phyloP scores from a whole-genome alignment of 2,113 vertebrate genomes.

The Emydocephalus ijimae region DNA sequence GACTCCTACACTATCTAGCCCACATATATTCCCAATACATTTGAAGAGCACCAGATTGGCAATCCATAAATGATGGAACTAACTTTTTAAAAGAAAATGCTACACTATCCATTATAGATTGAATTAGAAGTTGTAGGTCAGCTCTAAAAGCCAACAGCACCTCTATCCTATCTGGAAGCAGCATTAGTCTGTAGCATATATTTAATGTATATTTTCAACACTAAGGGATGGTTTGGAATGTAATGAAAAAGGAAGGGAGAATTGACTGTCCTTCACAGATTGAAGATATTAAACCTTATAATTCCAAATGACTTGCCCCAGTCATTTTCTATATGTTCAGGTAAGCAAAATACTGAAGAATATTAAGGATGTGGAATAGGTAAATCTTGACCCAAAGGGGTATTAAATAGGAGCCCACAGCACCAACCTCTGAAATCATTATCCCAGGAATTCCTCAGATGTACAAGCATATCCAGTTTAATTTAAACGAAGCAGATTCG shows the following conservation, averaged over 20 bases:
- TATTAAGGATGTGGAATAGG: background rate
- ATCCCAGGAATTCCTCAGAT: background rate
- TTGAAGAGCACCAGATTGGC: background rate
- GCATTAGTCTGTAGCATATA: background rate
- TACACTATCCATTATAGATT: background rate
- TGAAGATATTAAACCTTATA: background rate
- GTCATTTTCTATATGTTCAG: background rate
- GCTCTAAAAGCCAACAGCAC: background rate
- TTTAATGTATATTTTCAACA: background rate
- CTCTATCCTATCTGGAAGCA: background rate
- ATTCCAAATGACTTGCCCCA: background rate
- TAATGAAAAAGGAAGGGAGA: background rate
- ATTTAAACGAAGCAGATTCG: background rate
- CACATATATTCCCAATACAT: background rate
- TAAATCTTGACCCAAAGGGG: background rate
- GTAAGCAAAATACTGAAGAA: background rate
- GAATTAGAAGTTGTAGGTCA: background rate
- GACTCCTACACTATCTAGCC: background rate
- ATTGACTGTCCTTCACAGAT: background rate
- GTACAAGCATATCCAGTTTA: background rate
- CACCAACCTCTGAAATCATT: background rate
- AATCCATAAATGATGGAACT: background rate
- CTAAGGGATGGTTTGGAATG: background rate
- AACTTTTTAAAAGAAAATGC: background rate
- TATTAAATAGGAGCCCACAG: background rate